Evolutionary conservation across 1,140 invertebrate genomes (phyloP).

Genomic region (Zaprionus kolodkinae): DNA sequence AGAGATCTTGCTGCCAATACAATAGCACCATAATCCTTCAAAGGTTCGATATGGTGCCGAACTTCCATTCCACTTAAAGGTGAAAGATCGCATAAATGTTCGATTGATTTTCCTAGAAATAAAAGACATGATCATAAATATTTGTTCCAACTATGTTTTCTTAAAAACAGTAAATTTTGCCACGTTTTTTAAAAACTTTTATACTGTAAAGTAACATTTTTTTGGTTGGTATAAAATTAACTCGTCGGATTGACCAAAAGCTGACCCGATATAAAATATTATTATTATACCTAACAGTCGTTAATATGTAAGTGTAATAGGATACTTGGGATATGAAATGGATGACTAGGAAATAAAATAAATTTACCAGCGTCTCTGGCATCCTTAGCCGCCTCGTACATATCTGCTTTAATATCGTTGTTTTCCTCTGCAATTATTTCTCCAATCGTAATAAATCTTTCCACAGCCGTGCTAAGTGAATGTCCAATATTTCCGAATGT

Average conservation of each 20-base stretch:
- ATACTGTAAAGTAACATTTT: no score
- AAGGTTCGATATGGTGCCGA: constrained; percentile 84
- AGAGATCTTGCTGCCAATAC: constrained; percentile 96
- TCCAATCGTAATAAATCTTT: constrained; percentile 98
- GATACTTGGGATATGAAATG: background rate
- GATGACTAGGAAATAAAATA: background rate
- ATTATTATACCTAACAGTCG: no score
- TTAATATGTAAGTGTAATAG: no score
- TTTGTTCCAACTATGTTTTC: background rate
- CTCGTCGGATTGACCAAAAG: no score
- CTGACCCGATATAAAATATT: no score
- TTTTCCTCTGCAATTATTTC: constrained; percentile 99
- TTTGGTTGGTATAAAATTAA: no score
- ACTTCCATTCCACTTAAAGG: constrained; percentile 87
- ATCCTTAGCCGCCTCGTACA: constrained; percentile 99
- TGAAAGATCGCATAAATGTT: constrained; percentile 93
- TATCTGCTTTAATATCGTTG: constrained; percentile 97
- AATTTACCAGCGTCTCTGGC: constrained; percentile 95
- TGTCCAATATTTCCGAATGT: constrained; percentile 97
- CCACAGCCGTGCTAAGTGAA: constrained; percentile 97
- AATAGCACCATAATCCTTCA: constrained; percentile 90
- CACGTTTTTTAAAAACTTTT: no score
- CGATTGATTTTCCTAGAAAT: constrained; percentile 87
- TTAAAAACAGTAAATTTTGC: no score
- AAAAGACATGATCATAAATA: background rate